Base-by-base conservation (phyloP, 64 coral and sea anemone genomes). In the Orbicella faveolata region DNA sequence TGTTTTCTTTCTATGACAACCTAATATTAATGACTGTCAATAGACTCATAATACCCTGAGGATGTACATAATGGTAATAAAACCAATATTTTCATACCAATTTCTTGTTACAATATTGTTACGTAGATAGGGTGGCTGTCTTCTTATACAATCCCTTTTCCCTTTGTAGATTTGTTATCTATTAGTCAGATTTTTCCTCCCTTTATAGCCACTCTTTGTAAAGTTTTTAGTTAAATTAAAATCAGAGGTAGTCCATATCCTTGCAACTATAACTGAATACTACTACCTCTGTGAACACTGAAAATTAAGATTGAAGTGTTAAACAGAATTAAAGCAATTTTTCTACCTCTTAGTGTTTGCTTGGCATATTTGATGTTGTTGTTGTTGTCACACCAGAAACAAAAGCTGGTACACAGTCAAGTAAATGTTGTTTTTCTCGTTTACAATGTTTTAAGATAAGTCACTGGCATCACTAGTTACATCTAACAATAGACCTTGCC, bases 61-160 rank as follows among this genome's bases (percentile, higher is more conserved):
- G 82, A 15, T 85, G 82, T 85, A 85, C 48, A 85, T 85, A 85
- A 67, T 85, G 65, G 68, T 48, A 39, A 73, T 37, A 36, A 41
- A 70, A 85, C 48, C 39, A 83, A 36, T 85, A 85, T 85, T 85
- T 85, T 85, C 82, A 85, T 85, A 85, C 23, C 36, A 68, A 84
- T 84, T 52, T 85, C 82, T 72, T 85, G 65, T 85, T 72, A 44
- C 41, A 51, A 52, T 85, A 70, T 48, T 52, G 64, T 85, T 30
- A 70, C 0, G 34, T 78, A 78, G 37, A 14, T 51, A 23, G 6
- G 2, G 21, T 79, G 48, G 82, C 34, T 63, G 41, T 16, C 8
- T 26, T 44, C 48, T 39, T 85, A 72, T 6, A 73, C 57, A 81
- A 57, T 57, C 77, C 77, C n/a, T 79, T 41, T 59, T 54, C 63